A percentile compares a stretch with the other conserved stretches of the same genome.
phyloP scores from a whole-genome alignment of 2,888 invertebrate species.

The Conchocele bisecta region DNA sequence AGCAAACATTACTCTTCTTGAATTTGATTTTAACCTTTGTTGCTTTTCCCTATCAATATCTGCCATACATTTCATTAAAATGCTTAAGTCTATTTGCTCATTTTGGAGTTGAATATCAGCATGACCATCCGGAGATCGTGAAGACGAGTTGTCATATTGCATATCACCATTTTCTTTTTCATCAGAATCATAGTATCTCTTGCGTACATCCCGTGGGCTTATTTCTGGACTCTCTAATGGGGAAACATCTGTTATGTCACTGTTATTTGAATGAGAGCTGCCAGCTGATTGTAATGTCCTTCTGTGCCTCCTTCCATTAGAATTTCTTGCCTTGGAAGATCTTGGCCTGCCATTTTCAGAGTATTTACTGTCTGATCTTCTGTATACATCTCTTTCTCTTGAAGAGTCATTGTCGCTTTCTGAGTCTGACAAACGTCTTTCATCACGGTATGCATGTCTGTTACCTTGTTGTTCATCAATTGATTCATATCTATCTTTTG shows the following conservation, averaged over 20 bases:
- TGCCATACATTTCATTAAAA: constrained; percentile 77
- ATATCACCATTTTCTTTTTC: constrained; percentile 49
- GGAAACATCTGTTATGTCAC: constrained; percentile 80
- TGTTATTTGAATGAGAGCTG: constrained; percentile 72
- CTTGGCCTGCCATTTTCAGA: constrained; percentile 20
- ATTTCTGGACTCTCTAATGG: constrained; percentile 71
- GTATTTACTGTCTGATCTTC: constrained; percentile 13
- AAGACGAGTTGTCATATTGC: constrained; percentile 56
- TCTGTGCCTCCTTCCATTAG: constrained; percentile 3
- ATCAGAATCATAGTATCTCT: constrained; percentile 16
- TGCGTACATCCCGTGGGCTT: constrained; percentile 54
- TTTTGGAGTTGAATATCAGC: constrained; percentile 53
- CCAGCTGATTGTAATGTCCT: constrained; percentile 34
- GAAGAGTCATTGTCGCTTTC: constrained; percentile 41
- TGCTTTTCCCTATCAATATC: constrained; percentile 76
- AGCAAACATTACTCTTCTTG: constrained; percentile 74
- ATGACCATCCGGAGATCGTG: constrained; percentile 18
- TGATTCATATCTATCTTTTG: no score
- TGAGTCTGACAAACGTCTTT: neutral
- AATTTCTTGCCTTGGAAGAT: constrained; percentile 32
- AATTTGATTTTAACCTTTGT: constrained; percentile 67
- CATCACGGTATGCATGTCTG: neutral
- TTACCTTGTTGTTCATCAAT: neutral
- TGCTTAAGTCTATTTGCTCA: constrained; percentile 71
- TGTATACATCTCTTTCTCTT: neutral